Conservation (phyloP, 2,113 vertebrate species). For the Oreochromis tanganicae region DNA sequence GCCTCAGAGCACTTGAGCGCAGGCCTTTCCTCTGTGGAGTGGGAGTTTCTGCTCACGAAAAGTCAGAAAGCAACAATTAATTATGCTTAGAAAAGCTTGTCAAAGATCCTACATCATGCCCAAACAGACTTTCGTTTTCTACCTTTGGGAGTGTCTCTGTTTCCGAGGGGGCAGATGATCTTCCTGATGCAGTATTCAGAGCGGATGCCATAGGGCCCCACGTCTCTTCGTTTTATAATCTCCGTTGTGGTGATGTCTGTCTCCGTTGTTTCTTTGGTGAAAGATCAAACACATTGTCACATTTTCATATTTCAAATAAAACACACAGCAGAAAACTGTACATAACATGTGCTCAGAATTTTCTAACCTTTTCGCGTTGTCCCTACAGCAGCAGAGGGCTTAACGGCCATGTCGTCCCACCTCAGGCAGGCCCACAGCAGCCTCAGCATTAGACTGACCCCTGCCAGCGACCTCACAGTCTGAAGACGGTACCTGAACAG, state of each 20-base stretch:
- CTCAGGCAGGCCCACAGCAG: conserved; percentile 93
- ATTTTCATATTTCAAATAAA: not conserved
- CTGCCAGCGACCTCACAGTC: conserved; percentile 91
- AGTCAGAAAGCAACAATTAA: not conserved
- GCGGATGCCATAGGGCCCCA: conserved; percentile 90
- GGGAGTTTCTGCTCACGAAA: conserved; percentile 80
- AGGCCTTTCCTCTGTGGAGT: conserved; percentile 82
- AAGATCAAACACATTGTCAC: not conserved
- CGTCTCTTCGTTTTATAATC: conserved; percentile 94
- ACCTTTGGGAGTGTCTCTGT: conserved; percentile 95
- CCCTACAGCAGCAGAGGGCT: conserved; percentile 85
- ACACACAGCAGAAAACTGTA: not conserved
- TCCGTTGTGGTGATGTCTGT: conserved; percentile 96
- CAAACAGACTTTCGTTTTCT: not conserved
- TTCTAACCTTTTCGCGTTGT: conserved; percentile 89
- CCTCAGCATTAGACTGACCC: conserved; percentile 93
- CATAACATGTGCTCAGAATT: not conserved
- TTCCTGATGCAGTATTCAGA: conserved; percentile 98
- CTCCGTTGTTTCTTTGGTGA: conserved; percentile 87
- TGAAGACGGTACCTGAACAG: conserved; percentile 79
- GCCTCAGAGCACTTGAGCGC: conserved; percentile 89
- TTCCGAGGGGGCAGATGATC: conserved; percentile 95
- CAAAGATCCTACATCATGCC: not conserved
- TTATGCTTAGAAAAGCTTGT: not conserved
- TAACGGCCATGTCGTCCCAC: conserved; percentile 98